Evolutionary conservation across 2,113 vertebrate genomes (phyloP).

Genomic region (Ptilorrhoa leucosticta): DNA sequence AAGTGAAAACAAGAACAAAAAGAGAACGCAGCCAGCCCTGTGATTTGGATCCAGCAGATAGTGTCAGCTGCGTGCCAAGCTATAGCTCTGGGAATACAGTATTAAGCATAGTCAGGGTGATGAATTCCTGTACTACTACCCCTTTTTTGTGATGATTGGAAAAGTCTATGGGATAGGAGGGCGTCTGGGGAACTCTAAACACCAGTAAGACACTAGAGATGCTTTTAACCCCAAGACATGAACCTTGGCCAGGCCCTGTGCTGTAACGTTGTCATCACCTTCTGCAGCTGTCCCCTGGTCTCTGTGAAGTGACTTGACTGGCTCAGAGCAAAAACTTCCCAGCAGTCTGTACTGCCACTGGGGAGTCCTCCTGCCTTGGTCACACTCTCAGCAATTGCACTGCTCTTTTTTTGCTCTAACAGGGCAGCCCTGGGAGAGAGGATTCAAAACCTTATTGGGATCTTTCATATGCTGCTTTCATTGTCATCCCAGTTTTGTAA

Average conservation of each 20-base stretch:
- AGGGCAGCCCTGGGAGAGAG: background rate
- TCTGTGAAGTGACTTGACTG: background rate
- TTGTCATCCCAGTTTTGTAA: background rate
- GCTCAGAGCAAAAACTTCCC: background rate
- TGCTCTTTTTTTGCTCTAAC: background rate
- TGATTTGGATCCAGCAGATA: background rate
- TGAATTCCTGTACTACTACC: accelerated
- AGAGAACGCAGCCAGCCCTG: background rate
- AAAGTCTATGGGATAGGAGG: background rate
- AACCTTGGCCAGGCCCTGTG: background rate
- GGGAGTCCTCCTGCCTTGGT: background rate
- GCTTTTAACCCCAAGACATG: background rate
- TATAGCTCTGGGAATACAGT: background rate
- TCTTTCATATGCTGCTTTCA: background rate
- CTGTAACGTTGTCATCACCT: background rate
- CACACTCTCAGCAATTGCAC: background rate
- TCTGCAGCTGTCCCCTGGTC: background rate
- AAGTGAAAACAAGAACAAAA: background rate
- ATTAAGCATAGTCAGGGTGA: background rate
- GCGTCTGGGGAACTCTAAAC: background rate
- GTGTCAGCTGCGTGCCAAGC: background rate
- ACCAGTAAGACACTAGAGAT: background rate
- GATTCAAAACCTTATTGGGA: background rate
- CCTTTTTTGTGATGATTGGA: background rate
- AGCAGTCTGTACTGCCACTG: accelerated